Conservation (phyloP, 2,113 vertebrate species). For the Picathartes gymnocephalus region DNA sequence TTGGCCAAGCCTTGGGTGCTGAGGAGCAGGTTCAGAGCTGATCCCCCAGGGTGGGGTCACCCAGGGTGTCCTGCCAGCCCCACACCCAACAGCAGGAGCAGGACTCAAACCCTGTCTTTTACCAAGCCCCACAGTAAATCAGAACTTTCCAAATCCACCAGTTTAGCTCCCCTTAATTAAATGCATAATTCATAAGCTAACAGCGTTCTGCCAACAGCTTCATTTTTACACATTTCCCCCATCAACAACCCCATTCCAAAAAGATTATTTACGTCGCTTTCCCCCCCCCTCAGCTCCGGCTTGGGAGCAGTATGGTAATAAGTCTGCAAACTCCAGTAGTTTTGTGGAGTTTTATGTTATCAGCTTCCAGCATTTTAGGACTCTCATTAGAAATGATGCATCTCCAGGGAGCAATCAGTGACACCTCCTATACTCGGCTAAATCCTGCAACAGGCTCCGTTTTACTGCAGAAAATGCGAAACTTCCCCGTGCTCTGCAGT, state of each 20-base stretch:
- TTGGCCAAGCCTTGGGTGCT: neutral
- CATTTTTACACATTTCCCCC: constrained; percentile 59
- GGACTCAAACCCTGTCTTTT: constrained; percentile 25
- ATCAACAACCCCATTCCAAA: constrained; percentile 60
- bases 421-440: constrained; percentile 5
- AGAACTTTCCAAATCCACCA: constrained; percentile 53
- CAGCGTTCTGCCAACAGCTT: constrained; percentile 59
- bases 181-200: constrained; percentile 75
- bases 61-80: neutral
- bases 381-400: constrained; percentile 57
- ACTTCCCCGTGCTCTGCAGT: neutral
- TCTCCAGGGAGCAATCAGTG: constrained; percentile 49
- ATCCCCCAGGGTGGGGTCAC: neutral
- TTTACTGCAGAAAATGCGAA: neutral
- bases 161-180: constrained; percentile 76
- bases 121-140: constrained; percentile 47
- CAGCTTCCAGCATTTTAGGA: constrained; percentile 28
- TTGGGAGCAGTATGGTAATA: constrained; percentile 13
- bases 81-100: neutral
- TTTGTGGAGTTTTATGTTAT: constrained; percentile 45
- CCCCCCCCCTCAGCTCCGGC: neutral
- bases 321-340: constrained; percentile 48
- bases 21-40: neutral
- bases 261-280: constrained; percentile 31
- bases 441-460: neutral